A percentile compares a stretch with the other conserved stretches of the same genome.
These are phyloP conservation scores for Gasteruption jaculator DNA, from an alignment of 2,888 invertebrate genomes.

Conservation along the genomic window DNA sequence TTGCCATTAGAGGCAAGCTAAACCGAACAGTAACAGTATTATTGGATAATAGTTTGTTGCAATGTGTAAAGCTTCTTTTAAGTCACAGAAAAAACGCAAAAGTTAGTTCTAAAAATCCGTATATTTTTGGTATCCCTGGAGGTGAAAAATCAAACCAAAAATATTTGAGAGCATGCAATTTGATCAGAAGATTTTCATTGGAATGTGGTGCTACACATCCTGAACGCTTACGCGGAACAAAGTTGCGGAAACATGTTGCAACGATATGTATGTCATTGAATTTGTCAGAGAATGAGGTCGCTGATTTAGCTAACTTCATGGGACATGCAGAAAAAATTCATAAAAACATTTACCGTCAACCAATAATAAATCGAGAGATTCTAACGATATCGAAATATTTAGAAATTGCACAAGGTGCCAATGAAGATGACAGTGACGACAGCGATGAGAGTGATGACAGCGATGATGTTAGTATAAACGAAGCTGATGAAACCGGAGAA, in stretches of 20 bases:
- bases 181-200: slow-evolving; percentile 10
- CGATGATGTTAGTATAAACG: too few relatives aligned
- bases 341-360: slow-evolving; percentile 16
- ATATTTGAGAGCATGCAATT: slow-evolving; percentile 6
- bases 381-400: slow-evolving; percentile 22
- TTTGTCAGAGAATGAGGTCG: slow-evolving; percentile 13
- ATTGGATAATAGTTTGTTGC: slow-evolving; percentile 6
- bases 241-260: slow-evolving; percentile 19
- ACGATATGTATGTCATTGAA: slow-evolving; percentile 15
- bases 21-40: slow-evolving; percentile 20
- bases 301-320: slow-evolving; percentile 17
- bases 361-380: slow-evolving; percentile 23
- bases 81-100: slow-evolving; percentile 11
- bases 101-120: slow-evolving; percentile 16
- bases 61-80: slow-evolving; percentile 12
- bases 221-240: slow-evolving; percentile 14
- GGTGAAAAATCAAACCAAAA: background rate
- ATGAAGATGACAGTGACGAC: background rate
- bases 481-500: background rate
- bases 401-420: slow-evolving; percentile 17
- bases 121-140: slow-evolving; percentile 17
- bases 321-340: slow-evolving; percentile 13
- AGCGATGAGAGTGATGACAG: background rate
- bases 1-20: slow-evolving; percentile 20
- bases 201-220: slow-evolving; percentile 18